A percentile compares a stretch with the other conserved stretches of the same genome.
These are phyloP conservation scores for Brachyalestes nurse DNA, from an alignment of 2,797 vertebrate genomes.

Conservation along the genomic window DNA sequence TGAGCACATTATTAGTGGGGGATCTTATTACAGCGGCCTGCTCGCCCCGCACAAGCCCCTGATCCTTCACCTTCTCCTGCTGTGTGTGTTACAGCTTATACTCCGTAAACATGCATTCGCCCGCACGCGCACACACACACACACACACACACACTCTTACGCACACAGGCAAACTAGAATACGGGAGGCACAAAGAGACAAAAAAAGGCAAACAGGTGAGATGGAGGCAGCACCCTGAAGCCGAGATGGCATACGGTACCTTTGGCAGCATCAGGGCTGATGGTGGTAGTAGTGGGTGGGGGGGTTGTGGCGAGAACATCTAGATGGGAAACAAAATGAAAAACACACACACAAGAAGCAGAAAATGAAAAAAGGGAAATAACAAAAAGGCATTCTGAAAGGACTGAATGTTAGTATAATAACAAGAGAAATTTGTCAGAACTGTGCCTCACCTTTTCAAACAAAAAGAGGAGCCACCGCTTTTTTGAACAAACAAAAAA, in stretches of 20 bases:
- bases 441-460: conserved; percentile 12
- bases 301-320: conserved; percentile 99
- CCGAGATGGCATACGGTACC: conserved; percentile 91
- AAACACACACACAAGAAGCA: conserved; percentile 76
- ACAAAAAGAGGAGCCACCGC: not conserved
- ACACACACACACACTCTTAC: conserved; percentile 19
- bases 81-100: conserved; percentile 52
- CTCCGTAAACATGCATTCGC: conserved; percentile 41
- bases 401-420: conserved; percentile 46
- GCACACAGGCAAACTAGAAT: conserved; percentile 38
- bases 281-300: conserved; percentile 92
- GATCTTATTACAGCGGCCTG: conserved; percentile 74
- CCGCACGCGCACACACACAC: conserved; percentile 35
- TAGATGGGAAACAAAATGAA: conserved; percentile 93
- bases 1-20: conserved; percentile 70
- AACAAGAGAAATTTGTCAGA: conserved; percentile 25
- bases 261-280: conserved; percentile 84
- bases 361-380: conserved; percentile 70
- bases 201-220: conserved; percentile 69
- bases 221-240: conserved; percentile 51
- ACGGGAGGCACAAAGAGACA: conserved; percentile 36
- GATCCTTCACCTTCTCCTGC: conserved; percentile 58
- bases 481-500: not conserved
- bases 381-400: conserved; percentile 29
- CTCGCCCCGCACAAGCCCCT: conserved; percentile 41